These are phyloP conservation scores for Agapornis roseicollis DNA, from an alignment of 2,113 vertebrate genomes.

Conservation along the genomic window DNA sequence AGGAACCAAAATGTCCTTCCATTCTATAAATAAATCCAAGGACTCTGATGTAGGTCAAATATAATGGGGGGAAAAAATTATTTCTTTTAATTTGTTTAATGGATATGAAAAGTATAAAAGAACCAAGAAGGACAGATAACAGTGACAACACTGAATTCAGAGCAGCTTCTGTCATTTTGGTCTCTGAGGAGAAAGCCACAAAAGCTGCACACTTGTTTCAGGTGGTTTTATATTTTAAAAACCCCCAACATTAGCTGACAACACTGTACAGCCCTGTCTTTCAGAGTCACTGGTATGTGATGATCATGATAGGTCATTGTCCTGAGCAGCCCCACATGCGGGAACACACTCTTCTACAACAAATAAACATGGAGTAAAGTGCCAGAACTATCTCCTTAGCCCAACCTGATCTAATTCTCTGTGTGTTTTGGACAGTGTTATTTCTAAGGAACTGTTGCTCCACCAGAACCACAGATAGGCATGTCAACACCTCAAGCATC, in stretches of 20 bases:
- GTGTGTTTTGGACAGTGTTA: not conserved
- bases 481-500: not conserved
- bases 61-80: not conserved
- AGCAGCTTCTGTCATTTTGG: not conserved
- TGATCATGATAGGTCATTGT: not conserved
- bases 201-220: not conserved
- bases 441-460: not conserved
- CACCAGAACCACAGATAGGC: not conserved
- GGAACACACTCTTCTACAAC: not conserved
- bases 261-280: not conserved
- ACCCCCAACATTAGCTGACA: not conserved
- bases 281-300: not conserved
- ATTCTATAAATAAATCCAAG: not conserved
- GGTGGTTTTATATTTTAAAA: not conserved
- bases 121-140: not conserved
- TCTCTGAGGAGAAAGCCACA: slow-evolving; percentile 36
- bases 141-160: not conserved
- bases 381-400: not conserved
- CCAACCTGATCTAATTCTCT: not conserved
- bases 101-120: not conserved
- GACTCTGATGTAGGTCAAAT: not conserved
- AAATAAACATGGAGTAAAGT: not conserved
- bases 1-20: not conserved
- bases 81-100: not conserved
- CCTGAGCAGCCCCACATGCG: not conserved